These are phyloP conservation scores for Agonopterix heracliana DNA, from an alignment of 2,888 invertebrate species.

Conservation along the genomic window DNA sequence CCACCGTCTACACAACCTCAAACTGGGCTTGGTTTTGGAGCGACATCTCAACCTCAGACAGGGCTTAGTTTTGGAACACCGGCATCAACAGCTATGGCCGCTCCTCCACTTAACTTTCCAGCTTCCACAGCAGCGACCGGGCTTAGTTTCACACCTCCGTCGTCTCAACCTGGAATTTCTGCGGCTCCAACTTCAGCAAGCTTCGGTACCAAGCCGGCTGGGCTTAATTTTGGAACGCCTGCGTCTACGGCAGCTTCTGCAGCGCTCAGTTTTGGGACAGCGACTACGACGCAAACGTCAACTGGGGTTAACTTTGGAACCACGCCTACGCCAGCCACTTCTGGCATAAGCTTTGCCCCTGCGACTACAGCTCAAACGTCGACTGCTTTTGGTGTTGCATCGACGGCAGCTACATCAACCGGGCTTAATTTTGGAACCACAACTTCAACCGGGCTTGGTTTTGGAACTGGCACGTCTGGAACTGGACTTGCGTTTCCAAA, in stretches of 20 bases:
- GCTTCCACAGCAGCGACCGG: constrained; percentile 3
- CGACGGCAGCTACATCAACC: neutral
- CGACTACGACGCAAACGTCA: constrained; percentile 3
- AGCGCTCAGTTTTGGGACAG: constrained; percentile 22
- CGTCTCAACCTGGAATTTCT: neutral
- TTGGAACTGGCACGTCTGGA: constrained; percentile 10
- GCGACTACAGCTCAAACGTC: neutral
- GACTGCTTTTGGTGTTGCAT: constrained; percentile 5
- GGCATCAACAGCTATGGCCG: constrained; percentile 11
- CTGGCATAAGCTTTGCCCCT: constrained; percentile 20
- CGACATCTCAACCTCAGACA: neutral
- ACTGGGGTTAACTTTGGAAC: constrained; percentile 2
- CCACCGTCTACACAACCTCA: neutral
- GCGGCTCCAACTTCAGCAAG: neutral
- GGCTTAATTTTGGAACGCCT: constrained; percentile 14
- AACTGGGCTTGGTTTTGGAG: constrained; percentile 20
- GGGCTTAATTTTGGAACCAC: constrained; percentile 22
- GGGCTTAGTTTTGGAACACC: constrained; percentile 13
- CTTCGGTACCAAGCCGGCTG: neutral
- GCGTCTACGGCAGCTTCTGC: constrained; percentile 10
- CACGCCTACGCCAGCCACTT: constrained; percentile 4
- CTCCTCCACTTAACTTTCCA: constrained; percentile 23
- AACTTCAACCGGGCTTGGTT: constrained; percentile 13
- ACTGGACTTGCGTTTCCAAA: neutral
- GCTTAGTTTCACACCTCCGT: neutral